phyloP scores from a whole-genome alignment of 2,113 vertebrate genomes.

The Perognathus longimembris region DNA sequence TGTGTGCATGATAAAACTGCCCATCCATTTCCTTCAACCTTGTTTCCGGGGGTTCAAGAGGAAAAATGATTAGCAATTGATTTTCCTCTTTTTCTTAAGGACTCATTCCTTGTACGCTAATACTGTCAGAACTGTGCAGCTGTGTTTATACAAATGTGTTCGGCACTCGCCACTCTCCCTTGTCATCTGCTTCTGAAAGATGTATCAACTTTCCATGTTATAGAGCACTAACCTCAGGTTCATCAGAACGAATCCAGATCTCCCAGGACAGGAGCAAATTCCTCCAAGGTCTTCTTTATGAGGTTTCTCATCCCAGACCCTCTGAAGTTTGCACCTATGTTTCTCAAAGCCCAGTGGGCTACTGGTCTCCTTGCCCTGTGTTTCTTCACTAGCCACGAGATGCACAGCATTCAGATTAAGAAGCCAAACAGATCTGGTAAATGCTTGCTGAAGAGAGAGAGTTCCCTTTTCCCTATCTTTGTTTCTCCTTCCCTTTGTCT shows the following conservation, averaged over 20 bases:
- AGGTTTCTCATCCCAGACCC: neutral
- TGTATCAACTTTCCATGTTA: too few species aligned
- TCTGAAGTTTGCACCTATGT: neutral
- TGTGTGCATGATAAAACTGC: neutral
- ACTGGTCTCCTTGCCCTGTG: neutral
- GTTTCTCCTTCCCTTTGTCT: neutral
- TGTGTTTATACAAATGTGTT: neutral
- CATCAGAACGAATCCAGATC: neutral
- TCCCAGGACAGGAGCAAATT: neutral
- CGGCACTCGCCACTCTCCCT: neutral
- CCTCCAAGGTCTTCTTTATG: neutral
- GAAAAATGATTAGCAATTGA: neutral
- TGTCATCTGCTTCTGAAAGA: neutral
- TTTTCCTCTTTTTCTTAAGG: neutral
- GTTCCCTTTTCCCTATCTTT: neutral
- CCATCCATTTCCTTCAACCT: neutral
- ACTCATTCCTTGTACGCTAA: neutral
- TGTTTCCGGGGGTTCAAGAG: neutral
- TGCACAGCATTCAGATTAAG: neutral
- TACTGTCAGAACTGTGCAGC: neutral
- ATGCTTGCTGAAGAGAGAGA: fast-evolving
- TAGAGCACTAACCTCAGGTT: neutral
- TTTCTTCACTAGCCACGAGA: neutral
- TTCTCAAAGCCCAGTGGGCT: neutral
- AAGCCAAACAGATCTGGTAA: neutral